A percentile compares a stretch with the other conserved stretches of the same genome.
Evolutionary conservation across 2,888 invertebrate genomes (phyloP).

Genomic region (Malacosoma neustria): DNA sequence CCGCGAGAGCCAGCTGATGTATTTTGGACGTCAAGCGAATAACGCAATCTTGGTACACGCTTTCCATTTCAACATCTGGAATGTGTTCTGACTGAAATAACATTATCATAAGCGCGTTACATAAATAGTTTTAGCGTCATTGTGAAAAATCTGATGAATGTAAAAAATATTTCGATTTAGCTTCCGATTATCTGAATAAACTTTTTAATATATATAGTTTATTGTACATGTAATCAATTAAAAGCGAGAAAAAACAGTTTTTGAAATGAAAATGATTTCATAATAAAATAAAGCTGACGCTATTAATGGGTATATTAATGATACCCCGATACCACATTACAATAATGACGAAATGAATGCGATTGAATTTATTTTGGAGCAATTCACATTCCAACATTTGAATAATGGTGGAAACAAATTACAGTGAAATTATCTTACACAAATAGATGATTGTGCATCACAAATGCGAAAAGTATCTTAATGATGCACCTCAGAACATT

Average conservation of each 20-base stretch:
- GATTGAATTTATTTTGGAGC: neutral
- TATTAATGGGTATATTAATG: too few relatives aligned
- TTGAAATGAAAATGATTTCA: too few relatives aligned
- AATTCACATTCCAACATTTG: neutral
- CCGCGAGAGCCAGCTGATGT: conserved; percentile 25
- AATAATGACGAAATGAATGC: neutral
- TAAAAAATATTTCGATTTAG: too few relatives aligned
- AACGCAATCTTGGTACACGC: conserved; percentile 8
- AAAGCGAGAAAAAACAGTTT: too few relatives aligned
- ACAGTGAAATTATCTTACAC: neutral
- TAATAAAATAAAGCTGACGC: too few relatives aligned
- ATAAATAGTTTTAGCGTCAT: too few relatives aligned
- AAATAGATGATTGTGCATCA: neutral
- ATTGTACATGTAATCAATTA: too few relatives aligned
- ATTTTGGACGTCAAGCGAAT: conserved; percentile 29
- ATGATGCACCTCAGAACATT: conserved; percentile 61
- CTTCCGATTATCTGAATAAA: too few relatives aligned
- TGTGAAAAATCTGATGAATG: too few relatives aligned
- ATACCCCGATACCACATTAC: too few relatives aligned
- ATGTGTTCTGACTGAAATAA: conserved; percentile 12
- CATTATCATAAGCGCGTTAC: neutral
- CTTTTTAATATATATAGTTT: too few relatives aligned
- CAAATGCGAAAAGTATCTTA: neutral
- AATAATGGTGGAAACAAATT: conserved; percentile 2
- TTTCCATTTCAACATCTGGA: conserved; percentile 19